Base-by-base conservation (phyloP, 2,888 invertebrate species). In the Drosophila histrio region DNA sequence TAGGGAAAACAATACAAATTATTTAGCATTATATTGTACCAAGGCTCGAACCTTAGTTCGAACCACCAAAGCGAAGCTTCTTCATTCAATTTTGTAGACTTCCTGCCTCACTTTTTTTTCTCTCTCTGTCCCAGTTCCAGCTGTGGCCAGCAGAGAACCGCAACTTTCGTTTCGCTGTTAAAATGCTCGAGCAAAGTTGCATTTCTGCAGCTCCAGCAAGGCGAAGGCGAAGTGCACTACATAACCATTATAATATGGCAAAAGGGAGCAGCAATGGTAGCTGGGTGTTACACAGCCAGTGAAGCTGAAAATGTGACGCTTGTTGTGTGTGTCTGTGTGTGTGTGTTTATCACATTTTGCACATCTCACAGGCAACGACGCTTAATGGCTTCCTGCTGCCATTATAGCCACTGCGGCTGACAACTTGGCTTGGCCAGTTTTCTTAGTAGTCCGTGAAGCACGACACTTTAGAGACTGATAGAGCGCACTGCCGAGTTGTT, bases 321-420 rank as follows among this genome's bases (percentile, higher is more conserved):
- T 63, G 76, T 82, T 77, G 72, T 68, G 76, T n/a, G n/a, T n/a
- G n/a, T n/a, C n/a, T n/a, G n/a, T n/a, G n/a, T n/a, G n/a, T n/a
- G n/a, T n/a, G 36, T 71, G 72, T 80, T 80, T 80, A 78, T 82
- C 84, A 84, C 78, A 76, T 77, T 73, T 70, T 64, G 84, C 68
- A 59, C 71, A 77, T 62, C 76, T 66, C 47, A 49, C 41, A 52
- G 46, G 43, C 65, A 57, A 68, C 65, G 50, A 54, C 66, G 61
- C 73, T 81, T 78, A 82, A 82, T 85, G 76, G 76, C 60, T 84
- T 85, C 73, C 86, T 76, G 64, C 58, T 61, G 53, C 61, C 50
- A 43, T 36, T 59, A 49, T 34, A 52, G 54, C 43, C 50, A 50
- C 46, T 73, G 58, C 41, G 61, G 28, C 64, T 60, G 65, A 66